phyloP scores from a whole-genome alignment of 2,113 vertebrate species.

The Turnix velox region DNA sequence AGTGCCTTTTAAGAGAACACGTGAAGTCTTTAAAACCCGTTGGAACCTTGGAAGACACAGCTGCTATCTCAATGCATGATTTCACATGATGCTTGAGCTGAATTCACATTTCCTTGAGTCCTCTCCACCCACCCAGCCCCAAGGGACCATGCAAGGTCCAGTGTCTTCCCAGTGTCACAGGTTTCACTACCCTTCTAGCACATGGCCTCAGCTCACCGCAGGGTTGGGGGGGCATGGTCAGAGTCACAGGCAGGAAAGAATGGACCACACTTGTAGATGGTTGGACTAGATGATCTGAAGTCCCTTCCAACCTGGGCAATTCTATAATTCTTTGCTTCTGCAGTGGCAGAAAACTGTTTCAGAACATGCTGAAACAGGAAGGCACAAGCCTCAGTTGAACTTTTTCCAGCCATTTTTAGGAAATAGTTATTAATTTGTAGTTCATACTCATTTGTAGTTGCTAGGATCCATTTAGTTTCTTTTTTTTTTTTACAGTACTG shows the following conservation, averaged over 20 bases:
- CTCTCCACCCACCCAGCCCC: neutral
- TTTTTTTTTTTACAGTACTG: neutral
- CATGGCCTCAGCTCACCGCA: fast-evolving
- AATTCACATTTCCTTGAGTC: neutral
- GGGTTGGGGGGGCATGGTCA: fast-evolving
- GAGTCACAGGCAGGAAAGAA: neutral
- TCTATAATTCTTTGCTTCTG: neutral
- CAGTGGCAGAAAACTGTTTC: neutral
- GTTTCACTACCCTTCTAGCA: neutral
- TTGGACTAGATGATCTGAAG: no score
- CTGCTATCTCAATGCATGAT: fast-evolving
- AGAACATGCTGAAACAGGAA: neutral
- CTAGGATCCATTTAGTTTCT: neutral
- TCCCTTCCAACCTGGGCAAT: no score
- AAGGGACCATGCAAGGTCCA: neutral
- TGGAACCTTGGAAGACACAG: neutral
- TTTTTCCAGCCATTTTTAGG: neutral
- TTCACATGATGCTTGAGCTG: fast-evolving
- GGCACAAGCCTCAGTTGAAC: neutral
- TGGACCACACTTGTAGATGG: neutral
- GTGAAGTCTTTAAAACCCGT: neutral
- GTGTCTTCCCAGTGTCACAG: fast-evolving
- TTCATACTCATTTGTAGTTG: neutral
- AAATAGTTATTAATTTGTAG: neutral
- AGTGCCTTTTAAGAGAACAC: neutral